phyloP scores from a whole-genome alignment of 2,797 vertebrate species.

The Pangasius macronema region DNA sequence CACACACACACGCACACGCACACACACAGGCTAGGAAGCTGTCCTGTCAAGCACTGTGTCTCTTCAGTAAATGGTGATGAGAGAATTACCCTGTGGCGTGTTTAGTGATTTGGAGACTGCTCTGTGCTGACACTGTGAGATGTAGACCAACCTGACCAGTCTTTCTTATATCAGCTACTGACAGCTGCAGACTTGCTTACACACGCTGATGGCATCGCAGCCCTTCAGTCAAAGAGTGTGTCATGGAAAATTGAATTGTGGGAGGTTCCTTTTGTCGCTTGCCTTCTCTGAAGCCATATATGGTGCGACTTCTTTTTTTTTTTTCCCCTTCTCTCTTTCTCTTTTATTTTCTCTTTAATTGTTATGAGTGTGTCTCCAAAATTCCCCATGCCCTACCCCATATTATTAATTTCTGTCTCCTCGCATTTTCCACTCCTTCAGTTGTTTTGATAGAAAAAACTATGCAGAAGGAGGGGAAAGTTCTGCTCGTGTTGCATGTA shows the following conservation, averaged over 20 bases:
- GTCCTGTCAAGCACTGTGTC: background rate
- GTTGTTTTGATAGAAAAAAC: slow-evolving; percentile 8
- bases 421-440: background rate
- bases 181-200: slow-evolving; percentile 55
- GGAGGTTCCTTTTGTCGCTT: slow-evolving; percentile 72
- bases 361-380: slow-evolving; percentile 13
- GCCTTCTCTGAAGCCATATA: slow-evolving; percentile 73
- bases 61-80: slow-evolving; percentile 6
- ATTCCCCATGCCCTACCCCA: slow-evolving; percentile 1
- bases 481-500: background rate
- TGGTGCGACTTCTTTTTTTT: slow-evolving; percentile 53
- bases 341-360: slow-evolving; percentile 28
- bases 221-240: slow-evolving; percentile 66
- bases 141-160: background rate
- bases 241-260: slow-evolving; percentile 84
- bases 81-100: background rate
- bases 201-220: slow-evolving; percentile 58
- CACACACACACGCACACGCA: slow-evolving; percentile 11
- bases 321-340: background rate
- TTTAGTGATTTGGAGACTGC: background rate
- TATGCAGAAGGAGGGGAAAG: slow-evolving; percentile 14
- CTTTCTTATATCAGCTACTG: slow-evolving; percentile 10
- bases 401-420: slow-evolving; percentile 5
- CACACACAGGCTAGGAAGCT: background rate
- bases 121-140: background rate